Conservation (phyloP, 2,113 vertebrate species). For the Crotophaga sulcirostris region DNA sequence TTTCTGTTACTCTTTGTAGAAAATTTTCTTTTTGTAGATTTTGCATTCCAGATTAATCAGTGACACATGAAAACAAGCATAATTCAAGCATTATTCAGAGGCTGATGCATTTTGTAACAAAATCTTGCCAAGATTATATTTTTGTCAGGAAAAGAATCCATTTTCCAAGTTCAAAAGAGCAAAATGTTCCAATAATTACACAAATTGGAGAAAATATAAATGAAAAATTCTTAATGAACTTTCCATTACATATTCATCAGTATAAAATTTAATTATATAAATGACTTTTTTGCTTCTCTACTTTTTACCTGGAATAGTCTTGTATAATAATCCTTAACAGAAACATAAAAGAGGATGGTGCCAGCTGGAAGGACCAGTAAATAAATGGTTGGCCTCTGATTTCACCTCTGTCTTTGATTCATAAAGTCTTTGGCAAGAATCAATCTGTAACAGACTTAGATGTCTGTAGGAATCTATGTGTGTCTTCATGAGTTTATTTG, state of each 20-base stretch:
- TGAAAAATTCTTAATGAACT: background rate
- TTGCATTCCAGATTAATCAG: background rate
- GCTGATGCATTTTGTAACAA: background rate
- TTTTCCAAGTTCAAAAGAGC: background rate
- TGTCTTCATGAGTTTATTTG: background rate
- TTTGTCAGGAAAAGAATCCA: background rate
- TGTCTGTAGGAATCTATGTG: background rate
- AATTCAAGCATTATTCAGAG: background rate
- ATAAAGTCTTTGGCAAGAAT: background rate
- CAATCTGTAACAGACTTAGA: background rate
- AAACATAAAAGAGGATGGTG: background rate
- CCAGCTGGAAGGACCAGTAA: background rate
- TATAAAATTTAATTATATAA: background rate
- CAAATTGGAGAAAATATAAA: background rate
- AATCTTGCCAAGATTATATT: background rate
- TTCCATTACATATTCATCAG: background rate
- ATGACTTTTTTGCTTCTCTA: background rate
- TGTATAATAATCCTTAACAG: background rate
- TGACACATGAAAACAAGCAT: background rate
- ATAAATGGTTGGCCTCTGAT: background rate
- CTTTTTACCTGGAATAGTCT: background rate
- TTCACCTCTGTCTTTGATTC: background rate
- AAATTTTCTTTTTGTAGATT: background rate
- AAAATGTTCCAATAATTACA: background rate
- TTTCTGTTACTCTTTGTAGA: background rate